Base-by-base conservation (phyloP, 2,113 vertebrate genomes). In the Peromyscus leucopus region DNA sequence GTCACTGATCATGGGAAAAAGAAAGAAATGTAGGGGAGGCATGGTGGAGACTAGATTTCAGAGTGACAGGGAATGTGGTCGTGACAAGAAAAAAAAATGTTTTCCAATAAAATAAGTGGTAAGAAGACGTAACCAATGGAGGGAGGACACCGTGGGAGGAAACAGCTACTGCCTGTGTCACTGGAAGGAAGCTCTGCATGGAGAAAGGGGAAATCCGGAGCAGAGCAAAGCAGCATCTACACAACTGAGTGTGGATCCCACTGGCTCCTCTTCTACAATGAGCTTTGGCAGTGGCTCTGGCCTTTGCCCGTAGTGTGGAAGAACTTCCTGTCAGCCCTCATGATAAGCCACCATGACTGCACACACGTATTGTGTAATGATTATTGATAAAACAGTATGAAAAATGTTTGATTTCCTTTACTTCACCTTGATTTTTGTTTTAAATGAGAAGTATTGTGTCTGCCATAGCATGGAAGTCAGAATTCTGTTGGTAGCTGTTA, bases 211-310 rank as follows among this genome's bases (percentile, higher is more conserved):
- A 57, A 55, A 93, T 17, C 22, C 33, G 19, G 42, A 21, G 46
- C 17, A 15, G 0, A 1, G 0, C 13, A 22, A 8, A 12, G n/a
- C 5, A 28, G 1, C 6, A 22, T 71, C 15, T 12, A 0, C n/a
- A 2, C 4, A 33, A 0, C 36, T 46, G 31, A 36, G 0, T 57
- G 33, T 61, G 48, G 42, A 13, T 28, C 24, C 39, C 22, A 9
- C 16, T 11, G 3, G 0, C 7, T 86, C 31, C 33, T 76, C 36
- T 55, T 93, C 21, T 51, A n/a, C 3, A 6, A 19, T 31, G 7
- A 1, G 87, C 8, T 75, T 79, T 51, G 61, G 39, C 33, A 36
- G 26, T 48, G 39, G 26, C 79, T 85, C 83, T 94, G 76, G 2
- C n/a, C 11, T 89, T 85, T 74, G 4, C 28, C 16, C 11, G 63